These are phyloP conservation scores for Penaeus monodon DNA, from an alignment of 2,888 invertebrate genomes.

Conservation along the genomic window DNA sequence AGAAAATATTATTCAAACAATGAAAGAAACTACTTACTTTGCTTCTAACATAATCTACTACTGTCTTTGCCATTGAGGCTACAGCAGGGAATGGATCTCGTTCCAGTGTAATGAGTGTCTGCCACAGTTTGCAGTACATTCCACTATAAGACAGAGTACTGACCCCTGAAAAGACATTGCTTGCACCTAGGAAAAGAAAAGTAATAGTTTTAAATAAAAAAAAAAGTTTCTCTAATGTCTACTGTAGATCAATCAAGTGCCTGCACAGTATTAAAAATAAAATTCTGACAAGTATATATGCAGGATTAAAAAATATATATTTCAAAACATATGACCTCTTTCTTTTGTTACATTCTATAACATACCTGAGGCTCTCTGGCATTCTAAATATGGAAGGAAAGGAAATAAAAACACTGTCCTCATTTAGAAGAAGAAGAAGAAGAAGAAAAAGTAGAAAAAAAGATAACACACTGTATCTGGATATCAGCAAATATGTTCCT, in stretches of 20 bases:
- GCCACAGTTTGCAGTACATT: constrained; percentile 92
- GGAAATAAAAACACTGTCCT: too few relatives aligned
- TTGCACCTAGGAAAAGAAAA: constrained; percentile 13
- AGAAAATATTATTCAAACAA: background rate
- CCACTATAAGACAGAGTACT: constrained; percentile 77
- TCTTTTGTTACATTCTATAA: too few relatives aligned
- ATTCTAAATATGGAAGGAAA: too few relatives aligned
- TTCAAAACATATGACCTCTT: too few relatives aligned
- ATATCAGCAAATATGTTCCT: too few relatives aligned
- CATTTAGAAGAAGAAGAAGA: too few relatives aligned
- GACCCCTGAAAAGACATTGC: constrained; percentile 49
- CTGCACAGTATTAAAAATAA: too few relatives aligned
- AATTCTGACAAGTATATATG: too few relatives aligned
- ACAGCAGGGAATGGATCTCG: constrained; percentile 91
- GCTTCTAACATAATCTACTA: constrained; percentile 29
- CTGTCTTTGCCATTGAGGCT: constrained; percentile 79
- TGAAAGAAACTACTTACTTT: constrained; percentile 25
- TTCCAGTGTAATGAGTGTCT: constrained; percentile 81
- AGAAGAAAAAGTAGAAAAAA: too few relatives aligned
- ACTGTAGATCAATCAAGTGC: background rate
- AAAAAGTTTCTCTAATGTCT: background rate
- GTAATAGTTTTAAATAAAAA: background rate
- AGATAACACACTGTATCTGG: too few relatives aligned
- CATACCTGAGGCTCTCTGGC: too few relatives aligned
- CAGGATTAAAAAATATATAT: too few relatives aligned